Percentiles rank a stretch among this genome's conserved stretches.
Evolutionary conservation across 2,888 invertebrate genomes (phyloP).

Genomic region (Corbicula japonica): DNA sequence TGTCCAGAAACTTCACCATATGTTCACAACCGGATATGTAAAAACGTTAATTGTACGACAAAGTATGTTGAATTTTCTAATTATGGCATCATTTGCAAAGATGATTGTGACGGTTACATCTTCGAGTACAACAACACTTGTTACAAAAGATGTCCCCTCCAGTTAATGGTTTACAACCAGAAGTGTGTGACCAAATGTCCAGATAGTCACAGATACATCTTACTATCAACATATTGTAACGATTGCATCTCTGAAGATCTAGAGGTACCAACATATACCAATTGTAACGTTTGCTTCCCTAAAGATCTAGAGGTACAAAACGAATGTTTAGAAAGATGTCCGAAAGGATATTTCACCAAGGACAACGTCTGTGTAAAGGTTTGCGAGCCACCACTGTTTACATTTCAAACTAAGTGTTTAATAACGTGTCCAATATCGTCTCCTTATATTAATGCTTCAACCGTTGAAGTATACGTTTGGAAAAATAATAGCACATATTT

Average conservation of each 20-base stretch:
- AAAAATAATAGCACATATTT: neutral
- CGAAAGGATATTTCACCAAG: neutral
- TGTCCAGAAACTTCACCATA: neutral
- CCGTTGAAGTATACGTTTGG: neutral
- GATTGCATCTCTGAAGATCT: neutral
- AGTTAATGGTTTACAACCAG: neutral
- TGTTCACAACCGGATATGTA: neutral
- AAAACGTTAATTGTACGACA: neutral
- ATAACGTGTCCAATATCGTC: neutral
- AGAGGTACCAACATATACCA: too few species aligned
- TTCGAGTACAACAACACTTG: neutral
- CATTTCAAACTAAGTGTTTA: neutral
- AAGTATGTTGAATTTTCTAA: neutral
- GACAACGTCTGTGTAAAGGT: neutral
- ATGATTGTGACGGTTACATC: neutral
- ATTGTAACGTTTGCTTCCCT: neutral
- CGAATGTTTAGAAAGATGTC: neutral
- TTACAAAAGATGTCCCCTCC: neutral
- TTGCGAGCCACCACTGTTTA: neutral
- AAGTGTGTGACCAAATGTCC: conserved; percentile 1
- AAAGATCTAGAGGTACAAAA: too few species aligned
- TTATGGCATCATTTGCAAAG: neutral
- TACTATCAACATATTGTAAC: neutral
- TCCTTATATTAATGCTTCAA: neutral
- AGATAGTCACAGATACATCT: neutral